phyloP scores from a whole-genome alignment of 2,797 vertebrate genomes.

The Aeoliscus strigatus region DNA sequence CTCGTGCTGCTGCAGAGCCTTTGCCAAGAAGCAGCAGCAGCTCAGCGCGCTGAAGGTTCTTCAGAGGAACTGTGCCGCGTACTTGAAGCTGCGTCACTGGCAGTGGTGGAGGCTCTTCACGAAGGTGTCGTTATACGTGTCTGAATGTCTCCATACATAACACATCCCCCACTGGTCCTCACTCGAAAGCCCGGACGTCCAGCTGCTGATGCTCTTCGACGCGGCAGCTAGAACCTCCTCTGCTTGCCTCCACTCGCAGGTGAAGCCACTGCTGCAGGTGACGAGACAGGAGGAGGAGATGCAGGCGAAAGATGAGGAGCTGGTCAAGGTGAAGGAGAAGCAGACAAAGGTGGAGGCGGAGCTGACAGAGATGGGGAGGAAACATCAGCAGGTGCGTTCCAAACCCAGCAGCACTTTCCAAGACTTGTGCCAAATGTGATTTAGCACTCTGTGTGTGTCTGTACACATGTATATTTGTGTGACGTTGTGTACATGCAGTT shows the following conservation, averaged over 20 bases:
- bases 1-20: slow-evolving; percentile 77
- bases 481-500: slow-evolving; percentile 66
- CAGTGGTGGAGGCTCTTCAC: slow-evolving; percentile 99
- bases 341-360: slow-evolving; percentile 93
- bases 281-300: slow-evolving; percentile 98
- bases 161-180: no score
- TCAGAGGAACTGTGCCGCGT: slow-evolving; percentile 95
- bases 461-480: no score
- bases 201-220: not conserved
- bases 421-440: no score
- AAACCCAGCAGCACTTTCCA: not conserved
- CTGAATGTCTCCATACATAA: no score
- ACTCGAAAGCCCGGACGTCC: no score
- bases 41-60: slow-evolving; percentile 94
- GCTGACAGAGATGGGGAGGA: slow-evolving; percentile 94
- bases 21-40: slow-evolving; percentile 96
- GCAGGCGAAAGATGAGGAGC: slow-evolving; percentile 95
- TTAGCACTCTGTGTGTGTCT: no score
- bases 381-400: slow-evolving; percentile 88
- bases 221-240: not conserved
- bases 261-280: slow-evolving; percentile 96
- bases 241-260: slow-evolving; percentile 66
- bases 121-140: slow-evolving; percentile 73
- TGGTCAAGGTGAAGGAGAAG: slow-evolving; percentile 95
- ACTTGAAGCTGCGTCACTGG: slow-evolving; percentile 95